Conservation (phyloP, 2,797 vertebrate species). For the Argya squamiceps region DNA sequence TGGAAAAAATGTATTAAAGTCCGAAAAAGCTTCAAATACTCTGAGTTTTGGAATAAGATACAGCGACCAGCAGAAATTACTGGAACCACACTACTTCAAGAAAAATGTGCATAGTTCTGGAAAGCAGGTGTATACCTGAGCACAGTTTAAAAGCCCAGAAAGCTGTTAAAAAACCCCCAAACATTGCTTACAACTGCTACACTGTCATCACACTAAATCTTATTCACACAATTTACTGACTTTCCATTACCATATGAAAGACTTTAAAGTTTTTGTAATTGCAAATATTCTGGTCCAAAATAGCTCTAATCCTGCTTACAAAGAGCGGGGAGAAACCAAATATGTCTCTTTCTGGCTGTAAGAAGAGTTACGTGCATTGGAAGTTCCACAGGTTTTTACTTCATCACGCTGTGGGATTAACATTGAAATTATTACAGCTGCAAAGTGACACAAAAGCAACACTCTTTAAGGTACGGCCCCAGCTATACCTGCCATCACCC, state of each 20-base stretch:
- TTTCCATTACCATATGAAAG: constrained; percentile 21
- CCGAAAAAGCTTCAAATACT: background rate
- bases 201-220: background rate
- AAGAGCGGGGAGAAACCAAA: background rate
- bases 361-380: background rate
- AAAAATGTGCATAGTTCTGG: background rate
- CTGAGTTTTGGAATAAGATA: background rate
- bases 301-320: background rate
- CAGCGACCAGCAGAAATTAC: background rate
- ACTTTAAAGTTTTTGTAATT: constrained; percentile 6
- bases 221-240: constrained; percentile 27
- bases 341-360: background rate
- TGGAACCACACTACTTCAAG: background rate
- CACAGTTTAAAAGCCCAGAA: background rate
- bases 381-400: background rate
- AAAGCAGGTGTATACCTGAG: constrained; percentile 7
- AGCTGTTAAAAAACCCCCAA: background rate
- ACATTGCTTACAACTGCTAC: background rate
- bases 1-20: background rate
- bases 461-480: background rate
- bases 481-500: background rate
- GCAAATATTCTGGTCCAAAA: constrained; percentile 35
- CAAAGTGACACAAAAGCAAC: background rate
- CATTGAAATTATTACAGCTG: background rate
- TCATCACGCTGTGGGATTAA: background rate